A percentile compares a stretch with the other conserved stretches of the same genome.
These are phyloP conservation scores for Eidolon helvum DNA, from an alignment of 2,113 vertebrate genomes.

Conservation along the genomic window DNA sequence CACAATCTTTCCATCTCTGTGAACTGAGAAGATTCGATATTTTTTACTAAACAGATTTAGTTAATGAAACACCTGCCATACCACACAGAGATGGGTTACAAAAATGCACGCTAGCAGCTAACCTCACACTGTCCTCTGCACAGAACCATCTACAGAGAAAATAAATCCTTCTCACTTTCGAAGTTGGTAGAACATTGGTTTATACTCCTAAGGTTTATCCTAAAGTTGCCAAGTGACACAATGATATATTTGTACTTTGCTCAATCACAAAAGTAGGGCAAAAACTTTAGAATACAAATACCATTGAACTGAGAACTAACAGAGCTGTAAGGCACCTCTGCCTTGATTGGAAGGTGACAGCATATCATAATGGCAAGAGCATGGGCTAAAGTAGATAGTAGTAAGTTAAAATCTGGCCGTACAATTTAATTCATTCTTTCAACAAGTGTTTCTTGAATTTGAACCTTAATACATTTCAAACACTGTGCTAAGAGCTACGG, in stretches of 20 bases:
- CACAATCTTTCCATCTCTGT: neutral
- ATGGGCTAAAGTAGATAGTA: neutral
- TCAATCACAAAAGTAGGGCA: neutral
- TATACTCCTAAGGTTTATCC: neutral
- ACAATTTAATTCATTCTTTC: neutral
- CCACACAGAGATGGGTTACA: neutral
- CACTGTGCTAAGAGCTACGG: neutral
- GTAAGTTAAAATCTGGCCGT: neutral
- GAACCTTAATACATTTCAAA: neutral
- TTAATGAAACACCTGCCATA: neutral
- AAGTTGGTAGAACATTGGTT: neutral
- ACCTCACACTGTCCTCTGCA: neutral
- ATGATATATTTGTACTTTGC: neutral
- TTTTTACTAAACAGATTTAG: neutral
- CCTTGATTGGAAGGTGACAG: neutral
- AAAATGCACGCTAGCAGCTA: neutral
- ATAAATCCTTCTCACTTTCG: neutral
- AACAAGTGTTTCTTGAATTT: neutral
- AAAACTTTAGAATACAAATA: neutral
- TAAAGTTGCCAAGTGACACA: neutral
- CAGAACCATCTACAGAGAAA: neutral
- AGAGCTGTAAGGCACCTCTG: neutral
- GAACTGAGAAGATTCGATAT: neutral
- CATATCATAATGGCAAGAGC: accelerated
- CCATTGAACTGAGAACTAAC: neutral